Evolutionary conservation across 2,888 invertebrate species (phyloP), one percentile per base, ranked within the genome.

Genomic region (Orthosia incerta): DNA sequence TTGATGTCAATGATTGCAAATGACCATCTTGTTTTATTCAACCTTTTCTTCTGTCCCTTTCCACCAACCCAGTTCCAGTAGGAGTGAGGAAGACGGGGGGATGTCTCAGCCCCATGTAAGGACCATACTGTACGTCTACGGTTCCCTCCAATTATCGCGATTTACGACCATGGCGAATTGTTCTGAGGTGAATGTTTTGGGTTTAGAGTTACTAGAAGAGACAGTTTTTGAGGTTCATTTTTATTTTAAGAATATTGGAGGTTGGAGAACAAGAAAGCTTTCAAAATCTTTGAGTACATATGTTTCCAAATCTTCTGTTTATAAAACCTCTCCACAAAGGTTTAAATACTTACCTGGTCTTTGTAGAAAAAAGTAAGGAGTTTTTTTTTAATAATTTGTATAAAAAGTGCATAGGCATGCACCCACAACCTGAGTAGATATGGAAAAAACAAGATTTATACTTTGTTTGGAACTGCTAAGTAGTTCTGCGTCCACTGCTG

Each of bases 131-230:
- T 82, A 83, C 78, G 85, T 87, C 87, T 85, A 85, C 88, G 79
- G 87, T 83, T 76, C 86, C 87, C 89, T 91, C 92, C 93, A 93
- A 93, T 93, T 93, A 93, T 89, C 75, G 79, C 87, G 92, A 93
- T 93, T 93, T 93, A 93, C 89, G 91, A 86, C 82, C 87, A 82
- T 79, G 83, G 88, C 87, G 89, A 90, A 88, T 87, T 88, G 86
- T 88, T 86, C 83, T 74, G 82, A 76, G 85, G 86, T 77, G 70
- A 70, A 59, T 46, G 60, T 74, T 60, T 51, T 31, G 50, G 59
- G 62, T n/a, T 20, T 65, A 77, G 26, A 57, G 15, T 20, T 15
- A 3, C 82, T 86, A 31, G 88, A 88, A 79, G 62, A 9, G 82
- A 18, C 60, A n/a, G 11, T 13, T 4, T 7, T n/a, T 56, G 13